These are phyloP conservation scores for Bombus impatiens DNA, from an alignment of 1,140 invertebrate genomes.

Conservation along the genomic window DNA sequence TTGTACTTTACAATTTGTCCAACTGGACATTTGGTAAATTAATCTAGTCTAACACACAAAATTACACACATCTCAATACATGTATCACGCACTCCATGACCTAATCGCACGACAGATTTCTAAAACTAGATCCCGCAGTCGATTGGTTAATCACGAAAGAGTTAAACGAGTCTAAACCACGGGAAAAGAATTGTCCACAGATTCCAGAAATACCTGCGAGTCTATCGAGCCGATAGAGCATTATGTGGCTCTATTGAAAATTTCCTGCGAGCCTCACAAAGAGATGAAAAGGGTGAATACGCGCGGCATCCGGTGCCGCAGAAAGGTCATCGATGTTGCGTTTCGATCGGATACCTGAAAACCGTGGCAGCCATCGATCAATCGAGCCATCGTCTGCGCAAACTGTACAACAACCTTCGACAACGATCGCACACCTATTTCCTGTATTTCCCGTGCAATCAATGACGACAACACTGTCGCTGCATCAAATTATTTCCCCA, in stretches of 20 bases:
- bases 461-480: not conserved
- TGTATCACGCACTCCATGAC: no score
- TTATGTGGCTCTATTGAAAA: slow-evolving; percentile 35
- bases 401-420: not conserved
- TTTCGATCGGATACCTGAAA: not conserved
- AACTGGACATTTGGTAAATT: no score
- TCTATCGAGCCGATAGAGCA: slow-evolving; percentile 37
- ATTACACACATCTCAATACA: no score
- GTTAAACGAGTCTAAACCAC: no score
- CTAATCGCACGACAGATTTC: no score
- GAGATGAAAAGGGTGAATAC: slow-evolving; percentile 25
- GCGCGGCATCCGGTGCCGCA: not conserved
- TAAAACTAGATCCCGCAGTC: no score
- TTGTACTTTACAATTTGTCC: no score
- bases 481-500: no score
- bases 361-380: not conserved
- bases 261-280: slow-evolving; percentile 11
- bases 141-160: no score
- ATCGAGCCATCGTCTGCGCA: not conserved
- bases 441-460: not conserved
- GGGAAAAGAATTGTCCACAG: not conserved
- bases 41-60: no score
- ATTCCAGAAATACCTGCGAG: slow-evolving; percentile 24
- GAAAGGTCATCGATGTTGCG: slow-evolving; percentile 28
- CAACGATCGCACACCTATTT: not conserved